Percentiles rank a stretch among this genome's conserved stretches.
These are phyloP conservation scores for Norana najaformis DNA, from an alignment of 2,888 invertebrate genomes.

Conservation along the genomic window DNA sequence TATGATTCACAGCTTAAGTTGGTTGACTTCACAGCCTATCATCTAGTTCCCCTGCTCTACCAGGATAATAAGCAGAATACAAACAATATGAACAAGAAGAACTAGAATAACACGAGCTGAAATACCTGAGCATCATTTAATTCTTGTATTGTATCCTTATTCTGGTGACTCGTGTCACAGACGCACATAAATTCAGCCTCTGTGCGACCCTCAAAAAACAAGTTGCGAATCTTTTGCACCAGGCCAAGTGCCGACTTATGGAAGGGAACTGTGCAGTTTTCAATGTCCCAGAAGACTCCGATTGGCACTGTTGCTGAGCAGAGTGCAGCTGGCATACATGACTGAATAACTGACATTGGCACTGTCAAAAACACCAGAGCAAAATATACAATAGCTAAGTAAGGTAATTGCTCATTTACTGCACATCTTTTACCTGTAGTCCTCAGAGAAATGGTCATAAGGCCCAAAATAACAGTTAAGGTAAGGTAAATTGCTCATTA, in stretches of 20 bases:
- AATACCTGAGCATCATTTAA: constrained; percentile 64
- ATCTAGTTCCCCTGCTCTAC: no score
- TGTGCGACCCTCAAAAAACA: constrained; percentile 75
- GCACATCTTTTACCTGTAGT: no score
- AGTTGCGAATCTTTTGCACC: constrained; percentile 74
- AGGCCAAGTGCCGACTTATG: constrained; percentile 79
- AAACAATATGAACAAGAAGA: background rate
- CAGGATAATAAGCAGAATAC: constrained; percentile 15
- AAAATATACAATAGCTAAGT: no score
- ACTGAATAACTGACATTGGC: constrained; percentile 13
- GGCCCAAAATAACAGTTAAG: no score
- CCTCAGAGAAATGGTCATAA: no score
- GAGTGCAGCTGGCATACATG: background rate
- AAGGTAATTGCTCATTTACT: no score
- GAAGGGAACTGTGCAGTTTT: constrained; percentile 83
- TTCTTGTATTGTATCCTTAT: constrained; percentile 75
- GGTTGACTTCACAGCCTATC: background rate
- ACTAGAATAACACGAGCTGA: background rate
- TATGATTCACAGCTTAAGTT: background rate
- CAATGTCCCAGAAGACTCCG: constrained; percentile 91
- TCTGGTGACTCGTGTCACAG: constrained; percentile 84
- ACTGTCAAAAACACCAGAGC: background rate
- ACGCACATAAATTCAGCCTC: constrained; percentile 88
- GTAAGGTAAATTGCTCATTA: no score
- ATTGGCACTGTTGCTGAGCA: constrained; percentile 66